Conservation (phyloP, 2,888 invertebrate genomes). For the Drosophila macrothrix region DNA sequence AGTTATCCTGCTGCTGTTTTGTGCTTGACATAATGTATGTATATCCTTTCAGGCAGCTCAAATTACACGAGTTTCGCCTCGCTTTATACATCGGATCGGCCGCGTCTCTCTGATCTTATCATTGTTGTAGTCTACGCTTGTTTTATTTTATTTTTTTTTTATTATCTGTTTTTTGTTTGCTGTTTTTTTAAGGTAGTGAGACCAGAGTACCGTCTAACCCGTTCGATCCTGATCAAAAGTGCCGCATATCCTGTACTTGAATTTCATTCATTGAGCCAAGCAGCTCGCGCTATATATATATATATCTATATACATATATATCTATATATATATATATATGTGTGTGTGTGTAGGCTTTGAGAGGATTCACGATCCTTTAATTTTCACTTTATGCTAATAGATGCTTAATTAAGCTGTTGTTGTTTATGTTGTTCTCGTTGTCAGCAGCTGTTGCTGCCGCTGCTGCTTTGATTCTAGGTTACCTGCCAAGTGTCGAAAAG, state of each 20-base stretch:
- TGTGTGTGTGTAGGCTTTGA: constrained; percentile 41
- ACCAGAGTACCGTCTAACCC: constrained; percentile 12
- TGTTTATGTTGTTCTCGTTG: constrained; percentile 9
- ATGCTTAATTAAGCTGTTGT: constrained; percentile 58
- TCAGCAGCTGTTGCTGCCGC: constrained; percentile 16
- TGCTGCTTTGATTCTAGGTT: constrained; percentile 1
- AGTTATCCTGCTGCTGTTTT: constrained; percentile 40
- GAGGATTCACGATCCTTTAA: constrained; percentile 29
- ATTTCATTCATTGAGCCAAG: constrained; percentile 72
- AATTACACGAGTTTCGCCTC: constrained; percentile 57
- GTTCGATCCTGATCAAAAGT: constrained; percentile 60
- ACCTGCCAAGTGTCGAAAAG: constrained; percentile 27
- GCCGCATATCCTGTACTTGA: constrained; percentile 80
- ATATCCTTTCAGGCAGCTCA: constrained; percentile 69
- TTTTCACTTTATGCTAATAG: constrained; percentile 51
- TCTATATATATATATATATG: not conserved
- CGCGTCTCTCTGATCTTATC: constrained; percentile 58
- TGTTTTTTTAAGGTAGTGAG: constrained; percentile 1
- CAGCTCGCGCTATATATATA: constrained; percentile 8
- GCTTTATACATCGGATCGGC: constrained; percentile 52
- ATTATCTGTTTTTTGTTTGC: not conserved
- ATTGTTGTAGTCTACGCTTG: constrained; percentile 52
- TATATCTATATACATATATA: not conserved
- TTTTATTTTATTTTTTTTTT: not conserved
- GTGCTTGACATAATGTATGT: constrained; percentile 16